These are phyloP conservation scores for Onchidella celtica DNA, from an alignment of 2,888 invertebrate genomes.

Conservation along the genomic window DNA sequence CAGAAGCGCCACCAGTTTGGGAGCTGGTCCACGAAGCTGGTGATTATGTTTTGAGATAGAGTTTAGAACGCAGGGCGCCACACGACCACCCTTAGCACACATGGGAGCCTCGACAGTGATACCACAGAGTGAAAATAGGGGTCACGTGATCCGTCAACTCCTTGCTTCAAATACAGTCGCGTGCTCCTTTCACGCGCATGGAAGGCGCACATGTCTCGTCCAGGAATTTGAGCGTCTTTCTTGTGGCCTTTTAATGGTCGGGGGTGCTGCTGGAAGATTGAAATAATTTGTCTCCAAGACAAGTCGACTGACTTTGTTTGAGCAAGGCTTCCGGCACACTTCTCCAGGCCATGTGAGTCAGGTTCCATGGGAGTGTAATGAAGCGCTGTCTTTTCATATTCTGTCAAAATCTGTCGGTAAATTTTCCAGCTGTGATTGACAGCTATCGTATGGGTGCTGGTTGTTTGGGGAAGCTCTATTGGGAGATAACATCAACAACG, in stretches of 20 bases:
- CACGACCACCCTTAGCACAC: neutral
- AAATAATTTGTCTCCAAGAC: conserved; percentile 31
- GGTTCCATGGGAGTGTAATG: conserved; percentile 15
- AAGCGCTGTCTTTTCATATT: conserved; percentile 2
- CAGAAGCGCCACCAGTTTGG: neutral
- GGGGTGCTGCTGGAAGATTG: neutral
- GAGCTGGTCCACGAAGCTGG: neutral
- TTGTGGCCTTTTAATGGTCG: conserved; percentile 19
- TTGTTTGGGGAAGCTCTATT: neutral
- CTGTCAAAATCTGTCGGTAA: conserved; percentile 6
- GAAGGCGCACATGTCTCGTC: neutral
- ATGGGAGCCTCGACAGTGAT: neutral
- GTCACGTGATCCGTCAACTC: conserved; percentile 4
- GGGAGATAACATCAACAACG: neutral
- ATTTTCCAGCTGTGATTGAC: neutral
- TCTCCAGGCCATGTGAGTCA: neutral
- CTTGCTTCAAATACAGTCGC: conserved; percentile 5
- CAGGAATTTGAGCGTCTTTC: neutral
- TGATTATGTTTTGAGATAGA: conserved; percentile 6
- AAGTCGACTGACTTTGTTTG: conserved; percentile 6
- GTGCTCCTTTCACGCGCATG: conserved; percentile 13
- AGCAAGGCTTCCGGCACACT: conserved; percentile 13
- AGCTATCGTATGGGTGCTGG: neutral
- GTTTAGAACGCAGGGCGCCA: neutral
- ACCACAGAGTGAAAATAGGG: conserved; percentile 15